A percentile compares a stretch with the other conserved stretches of the same genome.
Evolutionary conservation across 2,888 invertebrate species (phyloP).

Genomic region (Escarpia spicata): DNA sequence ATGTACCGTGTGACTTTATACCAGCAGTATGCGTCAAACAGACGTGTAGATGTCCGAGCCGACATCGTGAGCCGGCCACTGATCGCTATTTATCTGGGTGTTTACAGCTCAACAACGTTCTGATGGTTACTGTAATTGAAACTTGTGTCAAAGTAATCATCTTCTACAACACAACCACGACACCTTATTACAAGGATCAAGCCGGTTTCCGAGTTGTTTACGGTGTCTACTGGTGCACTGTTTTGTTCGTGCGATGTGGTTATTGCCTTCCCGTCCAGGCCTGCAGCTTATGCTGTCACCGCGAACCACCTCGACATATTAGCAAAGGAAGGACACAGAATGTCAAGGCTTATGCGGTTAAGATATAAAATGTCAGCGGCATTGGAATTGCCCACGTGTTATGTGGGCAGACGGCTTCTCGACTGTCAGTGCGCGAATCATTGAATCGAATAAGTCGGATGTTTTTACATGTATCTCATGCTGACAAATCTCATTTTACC

Average conservation of each 20-base stretch:
- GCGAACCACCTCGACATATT: not conserved
- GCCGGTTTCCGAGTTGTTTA: not conserved
- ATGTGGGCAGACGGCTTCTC: not conserved
- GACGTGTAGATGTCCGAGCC: too few relatives aligned
- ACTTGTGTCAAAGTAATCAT: not conserved
- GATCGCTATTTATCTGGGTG: too few relatives aligned
- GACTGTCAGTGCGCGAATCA: not conserved
- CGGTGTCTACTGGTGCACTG: not conserved
- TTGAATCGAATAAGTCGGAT: not conserved
- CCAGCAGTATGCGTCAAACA: too few relatives aligned
- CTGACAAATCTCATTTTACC: not conserved
- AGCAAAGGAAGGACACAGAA: not conserved
- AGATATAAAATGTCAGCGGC: not conserved
- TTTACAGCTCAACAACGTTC: too few relatives aligned
- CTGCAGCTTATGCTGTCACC: not conserved
- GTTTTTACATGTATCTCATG: not conserved
- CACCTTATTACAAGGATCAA: too few relatives aligned
- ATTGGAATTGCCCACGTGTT: not conserved
- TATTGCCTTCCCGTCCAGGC: not conserved
- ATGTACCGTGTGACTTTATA: too few relatives aligned
- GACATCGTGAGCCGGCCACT: too few relatives aligned
- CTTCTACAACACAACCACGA: not conserved
- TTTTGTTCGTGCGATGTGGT: not conserved
- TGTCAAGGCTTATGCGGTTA: conserved; percentile 4
- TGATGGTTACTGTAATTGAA: not conserved